Conservation (phyloP, 2,888 invertebrate species). For the Melangyna quadrimaculata region DNA sequence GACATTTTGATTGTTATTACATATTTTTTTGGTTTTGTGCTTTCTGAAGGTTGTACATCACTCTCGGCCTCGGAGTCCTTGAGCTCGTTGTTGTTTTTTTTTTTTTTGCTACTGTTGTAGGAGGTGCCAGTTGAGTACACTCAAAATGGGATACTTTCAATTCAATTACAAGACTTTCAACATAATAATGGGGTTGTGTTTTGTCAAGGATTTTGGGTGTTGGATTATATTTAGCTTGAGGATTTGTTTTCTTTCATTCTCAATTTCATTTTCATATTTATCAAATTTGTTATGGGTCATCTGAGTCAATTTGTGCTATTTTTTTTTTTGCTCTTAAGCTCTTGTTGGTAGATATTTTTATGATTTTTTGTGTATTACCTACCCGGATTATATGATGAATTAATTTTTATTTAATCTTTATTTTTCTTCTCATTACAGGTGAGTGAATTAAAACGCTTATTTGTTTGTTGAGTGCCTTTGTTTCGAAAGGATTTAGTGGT, state of each 20-base stretch:
- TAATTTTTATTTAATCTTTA: constrained; percentile 23
- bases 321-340: neutral
- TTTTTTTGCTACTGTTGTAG: constrained; percentile 26
- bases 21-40: neutral
- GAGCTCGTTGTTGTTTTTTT: no score
- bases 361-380: neutral
- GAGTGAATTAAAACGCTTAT: constrained; percentile 59
- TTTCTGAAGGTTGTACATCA: constrained; percentile 11
- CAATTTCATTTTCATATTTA: neutral
- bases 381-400: constrained; percentile 57
- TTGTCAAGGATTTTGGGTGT: constrained; percentile 32
- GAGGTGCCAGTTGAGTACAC: constrained; percentile 70
- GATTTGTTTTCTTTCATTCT: constrained; percentile 28
- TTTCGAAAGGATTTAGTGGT: constrained; percentile 33
- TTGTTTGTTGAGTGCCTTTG: constrained; percentile 20
- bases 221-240: constrained; percentile 43
- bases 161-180: constrained; percentile 66
- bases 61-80: neutral
- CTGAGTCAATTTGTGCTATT: constrained; percentile 48
- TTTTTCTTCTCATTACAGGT: constrained; percentile 61
- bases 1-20: constrained; percentile 65
- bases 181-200: constrained; percentile 35
- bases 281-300: constrained; percentile 55
- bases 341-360: neutral
- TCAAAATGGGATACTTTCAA: constrained; percentile 67